Evolutionary conservation across 2,113 vertebrate species (phyloP).

Genomic region (Cranoglanis bouderius): DNA sequence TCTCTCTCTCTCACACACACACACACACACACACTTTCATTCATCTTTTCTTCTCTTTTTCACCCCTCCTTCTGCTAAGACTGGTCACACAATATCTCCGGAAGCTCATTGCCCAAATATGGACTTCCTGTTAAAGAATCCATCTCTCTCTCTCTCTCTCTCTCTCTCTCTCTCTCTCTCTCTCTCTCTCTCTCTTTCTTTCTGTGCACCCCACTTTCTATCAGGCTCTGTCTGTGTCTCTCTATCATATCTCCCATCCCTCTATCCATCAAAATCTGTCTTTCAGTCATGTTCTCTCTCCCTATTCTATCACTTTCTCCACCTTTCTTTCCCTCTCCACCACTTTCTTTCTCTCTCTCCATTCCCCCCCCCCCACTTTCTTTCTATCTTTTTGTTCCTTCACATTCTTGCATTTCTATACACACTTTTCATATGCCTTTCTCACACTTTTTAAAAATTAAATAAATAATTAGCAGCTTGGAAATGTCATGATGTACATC

Average conservation of each 20-base stretch:
- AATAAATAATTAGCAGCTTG: too few species aligned
- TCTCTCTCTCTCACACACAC: background rate
- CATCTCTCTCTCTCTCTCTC: background rate
- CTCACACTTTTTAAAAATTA: too few species aligned
- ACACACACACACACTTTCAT: background rate
- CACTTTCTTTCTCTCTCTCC: background rate
- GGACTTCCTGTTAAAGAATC: slow-evolving; percentile 21
- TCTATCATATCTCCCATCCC: background rate
- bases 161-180: background rate
- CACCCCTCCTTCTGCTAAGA: slow-evolving; percentile 23
- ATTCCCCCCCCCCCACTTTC: too few species aligned
- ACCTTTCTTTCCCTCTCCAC: background rate
- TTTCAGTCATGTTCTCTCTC: background rate
- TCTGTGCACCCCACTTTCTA: background rate
- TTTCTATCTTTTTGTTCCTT: background rate
- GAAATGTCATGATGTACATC: background rate
- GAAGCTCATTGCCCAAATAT: slow-evolving; percentile 27
- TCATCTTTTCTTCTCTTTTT: slow-evolving; percentile 6
- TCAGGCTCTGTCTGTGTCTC: background rate
- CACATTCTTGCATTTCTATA: background rate
- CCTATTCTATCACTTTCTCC: background rate
- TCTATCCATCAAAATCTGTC: background rate
- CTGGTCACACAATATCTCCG: slow-evolving; percentile 16
- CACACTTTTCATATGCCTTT: background rate
- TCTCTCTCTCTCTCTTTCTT: background rate